Evolutionary conservation across 2,113 vertebrate species (phyloP), one percentile per base, ranked within the genome.

Genomic region (Oryzias woworae): DNA sequence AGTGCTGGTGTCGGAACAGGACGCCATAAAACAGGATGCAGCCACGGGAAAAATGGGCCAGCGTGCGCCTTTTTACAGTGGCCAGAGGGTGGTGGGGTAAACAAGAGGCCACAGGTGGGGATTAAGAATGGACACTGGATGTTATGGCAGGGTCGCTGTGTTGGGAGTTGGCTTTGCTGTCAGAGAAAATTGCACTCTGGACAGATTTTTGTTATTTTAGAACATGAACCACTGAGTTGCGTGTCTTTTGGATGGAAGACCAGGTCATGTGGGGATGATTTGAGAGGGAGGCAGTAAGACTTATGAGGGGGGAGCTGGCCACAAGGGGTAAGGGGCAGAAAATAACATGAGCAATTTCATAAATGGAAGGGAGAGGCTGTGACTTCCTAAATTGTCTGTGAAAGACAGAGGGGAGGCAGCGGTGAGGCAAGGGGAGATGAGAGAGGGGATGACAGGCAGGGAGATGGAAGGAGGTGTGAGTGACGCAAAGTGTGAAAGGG

Each of bases 301-400:
- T 82, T 84, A 84, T 71, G 69, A 75, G 78, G 60, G 57, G 20
- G 52, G 65, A 57, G 71, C 54, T 57, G 64, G 75, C 48, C 62
- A 65, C 56, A 45, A 18, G 58, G 52, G 53, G 68, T 59, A 42
- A 65, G 68, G 48, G 75, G 79, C 78, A 86, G 85, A 82, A 88
- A 85, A 89, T 87, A 88, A 88, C 86, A 90, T 66, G 77, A 89
- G 90, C 90, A 91, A 91, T 90, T 89, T 90, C 81, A 86, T 86
- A 90, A 91, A 91, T 91, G 88, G 85, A 87, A 88, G 87, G 86
- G 89, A 87, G 80, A 89, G 85, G 81, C 87, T 84, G 70, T 84
- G 85, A 81, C 88, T 89, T 88, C 87, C 87, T 86, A 84, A 88
- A 88, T 84, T 77, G 89, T 78, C 84, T 88, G 86, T 86, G 86